Base-by-base conservation (phyloP, 2,113 vertebrate genomes). In the Rhadina sibilatrix region DNA sequence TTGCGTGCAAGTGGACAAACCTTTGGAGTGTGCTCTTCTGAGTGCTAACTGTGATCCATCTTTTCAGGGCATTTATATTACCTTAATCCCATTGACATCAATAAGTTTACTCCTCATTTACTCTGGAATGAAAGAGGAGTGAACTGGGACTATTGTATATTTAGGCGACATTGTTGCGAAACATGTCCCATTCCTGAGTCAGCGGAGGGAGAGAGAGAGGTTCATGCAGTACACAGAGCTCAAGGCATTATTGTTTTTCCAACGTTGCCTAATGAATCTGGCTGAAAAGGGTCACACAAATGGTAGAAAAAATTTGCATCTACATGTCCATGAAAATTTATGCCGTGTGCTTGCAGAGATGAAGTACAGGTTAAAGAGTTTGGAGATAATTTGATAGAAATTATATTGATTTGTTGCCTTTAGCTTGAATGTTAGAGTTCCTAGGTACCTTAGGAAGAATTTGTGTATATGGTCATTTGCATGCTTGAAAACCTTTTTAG, bases 1-100 rank as follows among this genome's bases (percentile, higher is more conserved):
- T 47, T 84, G 54, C 40, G 3, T 87, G 71, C 65, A 76, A 90
- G 74, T 57, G 79, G 59, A 57, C 63, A 52, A 50, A 78, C 75
- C 84, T 83, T 82, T 79, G 61, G 69, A 91, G 50, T 57, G 66
- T 83, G 35, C 64, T 90, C 27, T 77, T 96, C 68, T 82, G 64
- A 94, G 52, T 75, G 84, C 81, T 89, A 60, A 57, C 75, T 64
- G 91, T n/a, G 44, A 78, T 81, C 83, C 9, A 3, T 57, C 44
- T 89, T 91, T 94, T 94, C 93, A 89, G 70, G 65, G 70, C 57
- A 37, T 90, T 92, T 95, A 40, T 89, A 87, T 70, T 92, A 68
- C 72, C 63, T 92, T 91, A 94, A 95, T 94, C 89, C 76, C 61
- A 87, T 65, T 89, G 70, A 79, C 87, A 87, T 72, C 66, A 87